Conservation (phyloP, 2,797 vertebrate species). For the Coreius guichenoti region DNA sequence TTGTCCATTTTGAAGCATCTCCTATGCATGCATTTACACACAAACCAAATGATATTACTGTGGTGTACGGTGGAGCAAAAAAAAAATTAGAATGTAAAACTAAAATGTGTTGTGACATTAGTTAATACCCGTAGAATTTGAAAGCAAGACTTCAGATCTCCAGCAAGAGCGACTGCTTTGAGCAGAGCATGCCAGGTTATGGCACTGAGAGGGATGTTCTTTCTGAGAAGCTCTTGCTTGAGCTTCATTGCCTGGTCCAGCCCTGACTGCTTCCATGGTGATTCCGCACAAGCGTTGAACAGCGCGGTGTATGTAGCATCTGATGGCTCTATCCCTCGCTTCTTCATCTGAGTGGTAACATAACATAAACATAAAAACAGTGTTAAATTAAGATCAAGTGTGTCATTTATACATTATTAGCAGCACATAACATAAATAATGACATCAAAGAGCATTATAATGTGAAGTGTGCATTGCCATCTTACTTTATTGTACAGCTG, state of each 20-base stretch:
- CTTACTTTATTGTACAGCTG: slow-evolving; percentile 90
- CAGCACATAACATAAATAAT: not conserved
- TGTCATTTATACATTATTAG: not conserved
- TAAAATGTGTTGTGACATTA: not conserved
- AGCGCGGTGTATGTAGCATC: slow-evolving; percentile 92
- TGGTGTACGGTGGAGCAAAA: not conserved
- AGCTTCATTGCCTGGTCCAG: slow-evolving; percentile 86
- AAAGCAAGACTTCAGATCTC: slow-evolving; percentile 85
- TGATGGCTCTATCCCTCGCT: slow-evolving; percentile 81
- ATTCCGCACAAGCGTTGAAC: slow-evolving; percentile 93
- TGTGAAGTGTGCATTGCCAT: not conserved
- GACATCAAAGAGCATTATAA: not conserved
- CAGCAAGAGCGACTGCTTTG: slow-evolving; percentile 85
- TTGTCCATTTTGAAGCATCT: slow-evolving; percentile 87
- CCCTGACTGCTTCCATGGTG: slow-evolving; percentile 83
- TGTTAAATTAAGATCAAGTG: not conserved
- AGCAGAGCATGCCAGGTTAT: slow-evolving; percentile 90
- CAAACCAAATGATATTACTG: not conserved
- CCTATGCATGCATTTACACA: slow-evolving; percentile 73
- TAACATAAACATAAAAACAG: not conserved
- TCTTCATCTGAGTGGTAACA: slow-evolving; percentile 87
- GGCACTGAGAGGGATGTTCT: slow-evolving; percentile 80
- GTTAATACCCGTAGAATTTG: slow-evolving; percentile 84
- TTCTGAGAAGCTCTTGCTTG: slow-evolving; percentile 84
- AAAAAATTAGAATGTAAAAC: not conserved